Evolutionary conservation across 2,113 vertebrate genomes (phyloP), one percentile per base, ranked within the genome.

Genomic region (Hydropotes inermis): DNA sequence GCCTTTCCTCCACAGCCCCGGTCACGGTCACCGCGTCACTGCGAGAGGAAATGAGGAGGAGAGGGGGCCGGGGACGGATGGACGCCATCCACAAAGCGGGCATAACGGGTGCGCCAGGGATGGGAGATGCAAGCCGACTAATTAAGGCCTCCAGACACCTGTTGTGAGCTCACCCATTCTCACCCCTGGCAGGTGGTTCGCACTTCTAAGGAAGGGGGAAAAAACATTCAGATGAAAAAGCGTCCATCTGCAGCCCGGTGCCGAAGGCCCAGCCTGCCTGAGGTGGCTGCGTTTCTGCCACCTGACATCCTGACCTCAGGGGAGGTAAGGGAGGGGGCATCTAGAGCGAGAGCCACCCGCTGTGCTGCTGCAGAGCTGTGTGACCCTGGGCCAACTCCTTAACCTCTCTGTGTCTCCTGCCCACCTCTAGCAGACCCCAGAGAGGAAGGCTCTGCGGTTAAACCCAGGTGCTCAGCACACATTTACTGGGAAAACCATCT

Each of bases 111-210:
- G 89, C 30, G 9, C 39, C 0, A 23, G 64, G 85, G 27, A 87
- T 64, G 21, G 74, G 33, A 57, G 54, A 67, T 1, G 8, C 64
- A 43, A 39, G 61, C 15, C 0, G 1, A 13, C 74, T 43, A 92
- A 95, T 88, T 78, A 97, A 87, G 91, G 91, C 57, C 95, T 92
- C 60, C 33, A 78, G 94, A 88, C 78, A 87, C 96, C 96, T 95
- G 96, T 64, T 45, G 83, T 27, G 95, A 97, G 83, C 58, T 54
- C 23, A 5, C 88, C 81, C 96, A 93, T 97, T 98, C 83, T 55
- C 70, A 96, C 50, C 54, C 70, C 85, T 82, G 33, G 95, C 94
- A 89, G 91, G 96, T 58, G 91, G 87, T 33, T 96, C 1, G 45
- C 92, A 91, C 47, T 61, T 97, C 76, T 28, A 19, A 82, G 89